Percentiles rank a stretch among this genome's conserved stretches.
Evolutionary conservation across 2,113 vertebrate genomes (phyloP).

Genomic region (Acanthochromis polyacanthus): DNA sequence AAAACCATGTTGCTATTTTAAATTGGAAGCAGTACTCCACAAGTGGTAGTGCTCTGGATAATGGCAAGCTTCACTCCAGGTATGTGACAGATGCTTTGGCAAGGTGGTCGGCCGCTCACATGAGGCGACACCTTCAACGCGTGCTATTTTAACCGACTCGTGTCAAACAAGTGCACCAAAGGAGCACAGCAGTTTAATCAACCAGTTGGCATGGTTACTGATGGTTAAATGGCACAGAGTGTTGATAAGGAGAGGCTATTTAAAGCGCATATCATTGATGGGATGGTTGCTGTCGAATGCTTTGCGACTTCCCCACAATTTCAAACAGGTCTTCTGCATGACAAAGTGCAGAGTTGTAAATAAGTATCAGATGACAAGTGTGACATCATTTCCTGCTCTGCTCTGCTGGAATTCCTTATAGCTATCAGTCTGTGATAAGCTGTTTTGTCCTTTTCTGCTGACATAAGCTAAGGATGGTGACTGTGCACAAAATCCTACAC

Average conservation of each 20-base stretch:
- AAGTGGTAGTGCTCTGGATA: constrained; percentile 51
- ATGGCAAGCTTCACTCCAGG: constrained; percentile 37
- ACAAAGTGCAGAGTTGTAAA: constrained; percentile 51
- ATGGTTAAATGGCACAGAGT: background rate
- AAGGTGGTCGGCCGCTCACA: constrained; percentile 31
- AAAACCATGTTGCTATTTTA: constrained; percentile 73
- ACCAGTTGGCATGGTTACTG: background rate
- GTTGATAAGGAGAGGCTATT: constrained; percentile 30
- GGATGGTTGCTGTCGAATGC: constrained; percentile 12
- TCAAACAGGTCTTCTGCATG: constrained; percentile 27
- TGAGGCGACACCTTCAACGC: constrained; percentile 35
- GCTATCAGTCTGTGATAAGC: constrained; percentile 40
- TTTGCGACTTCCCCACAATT: constrained; percentile 11
- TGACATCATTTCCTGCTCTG: constrained; percentile 63
- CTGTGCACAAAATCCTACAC: constrained; percentile 43
- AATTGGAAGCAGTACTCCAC: constrained; percentile 42
- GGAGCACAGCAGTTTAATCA: constrained; percentile 6
- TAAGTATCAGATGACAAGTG: constrained; percentile 45
- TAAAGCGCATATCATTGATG: constrained; percentile 1
- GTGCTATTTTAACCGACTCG: constrained; percentile 27
- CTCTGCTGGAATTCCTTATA: constrained; percentile 44
- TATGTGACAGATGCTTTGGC: constrained; percentile 56
- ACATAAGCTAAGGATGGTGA: constrained; percentile 31
- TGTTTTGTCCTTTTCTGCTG: constrained; percentile 50
- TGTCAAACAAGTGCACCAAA: constrained; percentile 18